These are phyloP conservation scores for Athene noctua DNA, from an alignment of 2,113 vertebrate genomes.

Conservation along the genomic window DNA sequence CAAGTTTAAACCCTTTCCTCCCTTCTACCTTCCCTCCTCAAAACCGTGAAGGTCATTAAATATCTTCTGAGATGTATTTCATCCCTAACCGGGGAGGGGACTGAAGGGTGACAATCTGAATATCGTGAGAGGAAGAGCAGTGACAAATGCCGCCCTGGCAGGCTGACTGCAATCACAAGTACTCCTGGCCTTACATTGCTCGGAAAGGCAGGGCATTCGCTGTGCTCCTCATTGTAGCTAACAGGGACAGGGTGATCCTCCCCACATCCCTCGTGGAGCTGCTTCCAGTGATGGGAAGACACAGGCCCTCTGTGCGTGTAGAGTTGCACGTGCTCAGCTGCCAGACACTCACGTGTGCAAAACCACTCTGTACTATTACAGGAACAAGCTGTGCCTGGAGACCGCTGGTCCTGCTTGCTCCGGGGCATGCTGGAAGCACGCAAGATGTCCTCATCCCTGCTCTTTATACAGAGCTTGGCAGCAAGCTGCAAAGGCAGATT, in stretches of 20 bases:
- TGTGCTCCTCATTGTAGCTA: not conserved
- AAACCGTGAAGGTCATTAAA: not conserved
- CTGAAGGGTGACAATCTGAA: not conserved
- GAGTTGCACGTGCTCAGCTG: not conserved
- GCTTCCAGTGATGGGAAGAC: not conserved
- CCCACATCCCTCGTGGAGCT: fast-evolving
- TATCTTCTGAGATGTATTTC: not conserved
- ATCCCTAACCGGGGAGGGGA: not conserved
- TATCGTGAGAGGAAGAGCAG: not conserved
- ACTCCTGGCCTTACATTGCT: not conserved
- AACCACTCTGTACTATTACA: not conserved
- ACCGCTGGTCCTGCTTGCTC: not conserved
- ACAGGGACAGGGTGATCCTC: not conserved
- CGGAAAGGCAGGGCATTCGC: not conserved
- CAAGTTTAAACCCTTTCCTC: not conserved
- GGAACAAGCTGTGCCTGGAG: not conserved
- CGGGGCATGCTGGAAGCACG: fast-evolving
- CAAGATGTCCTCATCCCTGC: not conserved
- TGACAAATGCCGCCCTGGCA: not conserved
- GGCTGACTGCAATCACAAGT: not conserved
- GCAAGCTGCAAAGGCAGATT: not conserved
- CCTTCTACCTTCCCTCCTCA: not conserved
- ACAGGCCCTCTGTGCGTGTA: fast-evolving
- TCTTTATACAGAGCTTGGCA: not conserved
- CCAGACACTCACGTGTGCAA: not conserved